Conservation (phyloP, 2,113 vertebrate species). For the Sceloporus undulatus region DNA sequence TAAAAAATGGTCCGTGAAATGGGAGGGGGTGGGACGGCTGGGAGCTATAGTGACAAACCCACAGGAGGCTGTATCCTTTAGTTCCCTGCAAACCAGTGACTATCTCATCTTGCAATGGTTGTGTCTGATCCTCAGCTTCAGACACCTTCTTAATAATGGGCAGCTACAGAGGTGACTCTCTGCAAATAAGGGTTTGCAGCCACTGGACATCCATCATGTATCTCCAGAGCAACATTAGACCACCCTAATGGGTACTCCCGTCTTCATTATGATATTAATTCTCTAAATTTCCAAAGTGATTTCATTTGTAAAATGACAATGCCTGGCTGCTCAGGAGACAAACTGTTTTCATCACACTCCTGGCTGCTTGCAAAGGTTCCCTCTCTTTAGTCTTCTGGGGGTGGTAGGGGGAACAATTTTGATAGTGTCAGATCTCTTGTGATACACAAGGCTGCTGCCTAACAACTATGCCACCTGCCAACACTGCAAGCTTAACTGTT, state of each 20-base stretch:
- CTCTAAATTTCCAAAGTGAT: constrained; percentile 93
- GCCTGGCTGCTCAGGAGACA: constrained; percentile 89
- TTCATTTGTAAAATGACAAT: constrained; percentile 96
- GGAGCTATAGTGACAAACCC: constrained; percentile 90
- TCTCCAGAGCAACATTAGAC: constrained; percentile 97
- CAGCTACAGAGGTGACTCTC: constrained; percentile 93
- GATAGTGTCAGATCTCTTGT: constrained; percentile 89
- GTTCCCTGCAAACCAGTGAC: constrained; percentile 94
- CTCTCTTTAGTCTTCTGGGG: constrained; percentile 83
- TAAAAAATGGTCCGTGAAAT: constrained; percentile 78
- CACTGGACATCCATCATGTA: constrained; percentile 94
- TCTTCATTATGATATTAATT: constrained; percentile 99
- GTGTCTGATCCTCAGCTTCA: constrained; percentile 89
- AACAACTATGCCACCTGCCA: constrained; percentile 88
- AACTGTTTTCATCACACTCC: constrained; percentile 90
- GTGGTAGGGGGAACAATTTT: constrained; percentile 82
- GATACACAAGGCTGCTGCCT: constrained; percentile 89
- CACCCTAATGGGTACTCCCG: constrained; percentile 92
- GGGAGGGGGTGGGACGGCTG: constrained; percentile 81
- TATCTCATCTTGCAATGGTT: constrained; percentile 88
- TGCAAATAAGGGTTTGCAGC: constrained; percentile 94
- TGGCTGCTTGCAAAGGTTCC: constrained; percentile 83
- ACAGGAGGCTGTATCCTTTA: constrained; percentile 83
- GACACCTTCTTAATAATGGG: constrained; percentile 95
- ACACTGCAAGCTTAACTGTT: constrained; percentile 78